A percentile compares a stretch with the other conserved stretches of the same genome.
Evolutionary conservation across 2,797 vertebrate species (phyloP).

Genomic region (Gallinago nigripennis): DNA sequence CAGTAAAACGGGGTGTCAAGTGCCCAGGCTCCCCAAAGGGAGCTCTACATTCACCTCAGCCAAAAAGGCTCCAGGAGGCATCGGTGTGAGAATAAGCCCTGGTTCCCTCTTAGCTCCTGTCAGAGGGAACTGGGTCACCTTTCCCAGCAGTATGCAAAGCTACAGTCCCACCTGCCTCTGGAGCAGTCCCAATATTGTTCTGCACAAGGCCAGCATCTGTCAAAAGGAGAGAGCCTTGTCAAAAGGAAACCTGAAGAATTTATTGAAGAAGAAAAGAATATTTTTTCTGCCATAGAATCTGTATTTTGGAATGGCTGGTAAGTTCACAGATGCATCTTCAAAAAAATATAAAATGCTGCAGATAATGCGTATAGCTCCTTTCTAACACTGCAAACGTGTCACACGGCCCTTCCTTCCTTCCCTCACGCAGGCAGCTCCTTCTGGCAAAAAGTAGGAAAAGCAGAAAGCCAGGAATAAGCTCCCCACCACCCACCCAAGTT

Average conservation of each 20-base stretch:
- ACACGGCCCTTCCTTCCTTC: neutral
- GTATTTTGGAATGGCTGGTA: neutral
- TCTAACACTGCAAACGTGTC: neutral
- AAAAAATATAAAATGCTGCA: neutral
- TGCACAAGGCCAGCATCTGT: neutral
- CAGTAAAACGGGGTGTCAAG: neutral
- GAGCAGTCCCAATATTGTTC: fast-evolving
- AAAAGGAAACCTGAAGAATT: neutral
- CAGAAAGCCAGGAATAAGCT: neutral
- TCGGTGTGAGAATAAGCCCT: neutral
- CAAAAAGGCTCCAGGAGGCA: neutral
- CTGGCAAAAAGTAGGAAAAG: neutral
- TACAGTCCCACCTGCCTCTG: neutral
- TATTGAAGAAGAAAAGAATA: neutral
- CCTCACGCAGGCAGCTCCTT: neutral
- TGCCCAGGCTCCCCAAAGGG: neutral
- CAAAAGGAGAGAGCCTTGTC: fast-evolving
- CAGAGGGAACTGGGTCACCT: neutral
- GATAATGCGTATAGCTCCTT: neutral
- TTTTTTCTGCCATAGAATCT: neutral
- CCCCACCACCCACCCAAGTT: fast-evolving
- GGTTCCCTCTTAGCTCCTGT: neutral
- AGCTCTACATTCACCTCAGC: neutral
- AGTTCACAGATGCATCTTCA: fast-evolving
- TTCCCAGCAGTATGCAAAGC: neutral